Base-by-base conservation (phyloP, 2,888 invertebrate species). In the Mythimna loreyi region DNA sequence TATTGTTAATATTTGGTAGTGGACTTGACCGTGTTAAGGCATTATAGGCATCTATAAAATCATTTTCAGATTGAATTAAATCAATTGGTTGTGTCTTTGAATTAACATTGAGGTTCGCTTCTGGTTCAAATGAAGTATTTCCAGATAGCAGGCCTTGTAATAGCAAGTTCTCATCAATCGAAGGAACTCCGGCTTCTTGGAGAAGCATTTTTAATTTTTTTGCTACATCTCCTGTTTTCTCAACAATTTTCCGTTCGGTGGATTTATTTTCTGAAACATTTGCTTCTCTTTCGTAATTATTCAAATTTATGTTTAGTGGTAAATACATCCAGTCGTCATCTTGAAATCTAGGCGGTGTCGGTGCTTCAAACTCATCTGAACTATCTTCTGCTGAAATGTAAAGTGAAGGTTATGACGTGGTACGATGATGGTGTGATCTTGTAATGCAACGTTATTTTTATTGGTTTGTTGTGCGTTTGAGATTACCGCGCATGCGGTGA, bases 371-470 rank as follows among this genome's bases (percentile, higher is more conserved):
- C 89, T 96, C 95, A 91, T 95, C 95, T 87, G 96, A 96, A 90
- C 96, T 95, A 91, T 95, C 93, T 88, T 94, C 94, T 86, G 93
- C 94, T 95, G 95, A 94, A 96, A 96, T 90, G 91, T 88, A 95
- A 94, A 95, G 93, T 90, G 91, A 92, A 87, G 85, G 91, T 94
- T 94, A 94, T 93, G 93, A 91, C 87, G 92, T 89, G 86, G 82
- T 87, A 88, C 86, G 91, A 88, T 88, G 91, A 87, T 88, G 88
- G 82, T 84, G 88, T 82, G 88, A 84, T 85, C 81, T 85, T 82
- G 75, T 78, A 82, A 83, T 78, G 79, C 83, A 87, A 88, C 86
- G 86, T 80, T 85, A 88, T 63, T 82, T 80, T 88, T 91, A 92
- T 84, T 89, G 90, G 80, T 90, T 89, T 88, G 88, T 86, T 86